Conservation (phyloP, 2,113 vertebrate species). For the Psilopsiagon aymara region DNA sequence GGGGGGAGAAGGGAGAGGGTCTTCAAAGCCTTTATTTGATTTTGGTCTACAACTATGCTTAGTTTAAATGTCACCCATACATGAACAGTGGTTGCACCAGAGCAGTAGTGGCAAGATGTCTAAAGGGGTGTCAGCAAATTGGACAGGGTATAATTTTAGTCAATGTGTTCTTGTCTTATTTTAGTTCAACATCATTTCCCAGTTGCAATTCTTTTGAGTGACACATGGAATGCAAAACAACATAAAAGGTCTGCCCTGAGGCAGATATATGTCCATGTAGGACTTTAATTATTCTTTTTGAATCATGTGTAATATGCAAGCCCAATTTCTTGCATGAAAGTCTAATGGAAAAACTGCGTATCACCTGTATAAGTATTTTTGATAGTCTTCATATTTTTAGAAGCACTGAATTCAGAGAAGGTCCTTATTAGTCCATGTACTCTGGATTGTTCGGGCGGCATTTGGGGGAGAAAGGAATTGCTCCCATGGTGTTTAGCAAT, state of each 20-base stretch:
- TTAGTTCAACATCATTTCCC: constrained; percentile 80
- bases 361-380: constrained; percentile 64
- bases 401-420: constrained; percentile 37
- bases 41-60: neutral
- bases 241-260: constrained; percentile 77
- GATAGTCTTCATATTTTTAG: constrained; percentile 51
- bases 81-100: constrained; percentile 42
- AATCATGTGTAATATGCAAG: constrained; percentile 67
- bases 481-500: neutral
- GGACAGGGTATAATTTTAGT: constrained; percentile 81
- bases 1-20: neutral
- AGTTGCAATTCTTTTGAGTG: constrained; percentile 78
- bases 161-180: constrained; percentile 79
- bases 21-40: constrained; percentile 18
- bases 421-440: constrained; percentile 25
- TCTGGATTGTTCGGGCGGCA: constrained; percentile 17
- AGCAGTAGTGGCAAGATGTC: constrained; percentile 65
- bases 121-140: constrained; percentile 72
- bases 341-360: constrained; percentile 49
- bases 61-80: constrained; percentile 66
- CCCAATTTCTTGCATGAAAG: constrained; percentile 57
- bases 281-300: constrained; percentile 82
- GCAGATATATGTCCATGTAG: constrained; percentile 76
- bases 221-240: constrained; percentile 77
- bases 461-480: constrained; percentile 47